A percentile compares a stretch with the other conserved stretches of the same genome.
These are phyloP conservation scores for Lasiommata megera DNA, from an alignment of 2,888 invertebrate species.

Conservation along the genomic window DNA sequence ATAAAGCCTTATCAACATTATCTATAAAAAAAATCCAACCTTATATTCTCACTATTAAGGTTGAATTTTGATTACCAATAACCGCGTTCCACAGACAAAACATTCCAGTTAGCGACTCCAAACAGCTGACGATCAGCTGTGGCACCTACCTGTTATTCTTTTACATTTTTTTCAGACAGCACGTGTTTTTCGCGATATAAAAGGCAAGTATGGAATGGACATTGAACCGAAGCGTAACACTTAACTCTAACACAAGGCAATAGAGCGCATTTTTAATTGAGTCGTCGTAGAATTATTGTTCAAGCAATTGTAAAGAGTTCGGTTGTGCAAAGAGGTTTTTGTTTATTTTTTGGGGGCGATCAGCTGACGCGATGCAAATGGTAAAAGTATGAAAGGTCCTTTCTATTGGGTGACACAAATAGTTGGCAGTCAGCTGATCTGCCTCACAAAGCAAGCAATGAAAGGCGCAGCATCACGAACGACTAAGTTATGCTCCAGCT, in stretches of 20 bases:
- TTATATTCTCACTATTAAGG: neutral
- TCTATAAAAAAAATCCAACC: neutral
- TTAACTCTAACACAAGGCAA: slow-evolving; percentile 1
- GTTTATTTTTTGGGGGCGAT: slow-evolving; percentile 32
- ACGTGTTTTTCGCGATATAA: slow-evolving; percentile 37
- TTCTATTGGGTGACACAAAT: slow-evolving; percentile 21
- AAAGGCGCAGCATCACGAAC: too few species aligned
- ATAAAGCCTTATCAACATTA: neutral
- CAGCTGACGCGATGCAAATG: slow-evolving; percentile 34
- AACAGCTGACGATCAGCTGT: slow-evolving; percentile 44
- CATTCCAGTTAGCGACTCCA: slow-evolving; percentile 13
- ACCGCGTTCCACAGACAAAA: slow-evolving; percentile 1
- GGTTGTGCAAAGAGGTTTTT: slow-evolving; percentile 39
- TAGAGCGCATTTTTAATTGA: neutral
- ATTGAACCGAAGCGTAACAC: neutral
- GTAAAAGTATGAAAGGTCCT: slow-evolving; percentile 20
- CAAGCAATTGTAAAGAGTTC: slow-evolving; percentile 32
- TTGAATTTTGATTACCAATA: slow-evolving; percentile 1
- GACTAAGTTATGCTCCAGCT: too few species aligned
- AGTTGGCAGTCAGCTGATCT: slow-evolving; percentile 21
- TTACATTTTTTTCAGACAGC: slow-evolving; percentile 36
- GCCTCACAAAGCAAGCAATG: slow-evolving; percentile 10
- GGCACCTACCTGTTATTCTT: slow-evolving; percentile 41
- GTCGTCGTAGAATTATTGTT: neutral
- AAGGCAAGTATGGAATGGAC: slow-evolving; percentile 35